phyloP scores from a whole-genome alignment of 2,113 vertebrate species.

The Corynorhinus townsendii region DNA sequence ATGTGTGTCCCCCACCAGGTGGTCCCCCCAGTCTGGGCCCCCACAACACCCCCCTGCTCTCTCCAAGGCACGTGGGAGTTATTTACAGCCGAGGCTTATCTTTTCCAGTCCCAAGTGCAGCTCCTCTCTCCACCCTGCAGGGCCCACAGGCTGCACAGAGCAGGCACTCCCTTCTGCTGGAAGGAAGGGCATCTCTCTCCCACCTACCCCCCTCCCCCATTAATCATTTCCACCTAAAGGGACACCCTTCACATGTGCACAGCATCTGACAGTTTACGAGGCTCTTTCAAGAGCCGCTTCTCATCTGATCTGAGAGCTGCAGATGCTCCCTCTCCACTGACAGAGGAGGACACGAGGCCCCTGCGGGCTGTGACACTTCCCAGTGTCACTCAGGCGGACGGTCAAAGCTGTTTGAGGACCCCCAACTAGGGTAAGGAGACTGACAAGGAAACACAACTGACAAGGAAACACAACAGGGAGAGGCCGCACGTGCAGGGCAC shows the following conservation, averaged over 20 bases:
- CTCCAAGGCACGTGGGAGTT: slow-evolving; percentile 43
- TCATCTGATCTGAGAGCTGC: neutral
- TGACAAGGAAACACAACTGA: neutral
- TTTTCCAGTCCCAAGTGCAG: slow-evolving; percentile 38
- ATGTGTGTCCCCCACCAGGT: neutral
- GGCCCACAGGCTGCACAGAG: neutral
- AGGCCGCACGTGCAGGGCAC: neutral
- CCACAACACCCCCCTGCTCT: neutral
- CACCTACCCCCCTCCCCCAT: neutral
- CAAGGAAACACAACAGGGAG: neutral
- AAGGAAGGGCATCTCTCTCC: neutral
- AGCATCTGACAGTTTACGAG: neutral
- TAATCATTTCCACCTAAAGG: neutral
- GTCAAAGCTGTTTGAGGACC: neutral
- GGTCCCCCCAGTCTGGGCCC: neutral
- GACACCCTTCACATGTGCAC: neutral
- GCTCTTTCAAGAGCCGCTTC: neutral
- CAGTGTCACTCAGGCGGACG: slow-evolving; percentile 6
- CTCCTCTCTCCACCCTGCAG: neutral
- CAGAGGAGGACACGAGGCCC: neutral
- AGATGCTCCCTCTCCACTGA: neutral
- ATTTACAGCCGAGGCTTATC: slow-evolving; percentile 68
- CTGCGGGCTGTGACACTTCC: neutral
- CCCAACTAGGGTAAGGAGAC: neutral
- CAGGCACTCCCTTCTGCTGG: neutral